Conservation (phyloP, 2,888 invertebrate species). For the Philhelius pedissequus region DNA sequence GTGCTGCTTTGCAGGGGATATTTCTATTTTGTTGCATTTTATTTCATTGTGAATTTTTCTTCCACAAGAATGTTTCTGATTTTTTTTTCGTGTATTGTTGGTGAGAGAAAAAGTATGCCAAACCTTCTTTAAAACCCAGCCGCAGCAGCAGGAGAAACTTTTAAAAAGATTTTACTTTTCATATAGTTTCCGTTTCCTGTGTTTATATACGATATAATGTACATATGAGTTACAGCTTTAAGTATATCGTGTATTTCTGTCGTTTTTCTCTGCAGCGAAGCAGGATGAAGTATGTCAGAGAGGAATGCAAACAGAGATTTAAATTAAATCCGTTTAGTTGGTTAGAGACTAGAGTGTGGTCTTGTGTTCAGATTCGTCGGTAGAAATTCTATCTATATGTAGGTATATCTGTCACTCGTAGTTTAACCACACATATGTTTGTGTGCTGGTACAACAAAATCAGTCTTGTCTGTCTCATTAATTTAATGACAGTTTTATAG, state of each 20-base stretch:
- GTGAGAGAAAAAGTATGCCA: not conserved
- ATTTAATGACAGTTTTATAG: no score
- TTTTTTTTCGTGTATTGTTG: conserved; percentile 9
- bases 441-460: not conserved
- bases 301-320: conserved; percentile 26
- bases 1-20: conserved; percentile 20
- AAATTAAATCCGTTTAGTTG: conserved; percentile 26
- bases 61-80: not conserved
- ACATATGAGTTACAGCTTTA: not conserved
- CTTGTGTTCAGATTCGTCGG: not conserved
- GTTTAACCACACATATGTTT: not conserved
- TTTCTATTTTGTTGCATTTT: conserved; percentile 1
- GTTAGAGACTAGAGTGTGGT: conserved; percentile 18
- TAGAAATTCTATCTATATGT: not conserved
- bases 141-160: not conserved
- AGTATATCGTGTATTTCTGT: not conserved
- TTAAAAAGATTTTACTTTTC: conserved; percentile 1
- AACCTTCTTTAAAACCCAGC: not conserved
- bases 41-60: conserved; percentile 16
- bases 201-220: no score
- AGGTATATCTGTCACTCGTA: not conserved
- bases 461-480: no score
- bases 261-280: conserved; percentile 20
- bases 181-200: conserved; percentile 3
- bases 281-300: conserved; percentile 9